Percentiles rank a stretch among this genome's conserved stretches.
Evolutionary conservation across 2,797 vertebrate genomes (phyloP).

Genomic region (Protonibea diacanthus): DNA sequence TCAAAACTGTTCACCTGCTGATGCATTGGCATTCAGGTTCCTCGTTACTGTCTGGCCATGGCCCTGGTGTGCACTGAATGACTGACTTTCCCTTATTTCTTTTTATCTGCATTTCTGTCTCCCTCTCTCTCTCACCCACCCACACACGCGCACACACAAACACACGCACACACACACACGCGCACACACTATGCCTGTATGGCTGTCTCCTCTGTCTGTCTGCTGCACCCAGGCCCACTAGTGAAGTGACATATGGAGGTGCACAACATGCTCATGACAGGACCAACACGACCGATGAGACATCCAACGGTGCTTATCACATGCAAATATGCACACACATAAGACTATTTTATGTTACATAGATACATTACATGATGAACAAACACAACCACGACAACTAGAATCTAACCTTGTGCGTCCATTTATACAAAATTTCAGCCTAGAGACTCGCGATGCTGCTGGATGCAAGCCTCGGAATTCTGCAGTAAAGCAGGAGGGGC

Average conservation of each 20-base stretch:
- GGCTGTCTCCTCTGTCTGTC: conserved; percentile 39
- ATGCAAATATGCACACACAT: conserved; percentile 67
- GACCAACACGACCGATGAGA: conserved; percentile 62
- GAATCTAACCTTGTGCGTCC: conserved; percentile 82
- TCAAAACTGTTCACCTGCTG: conserved; percentile 43
- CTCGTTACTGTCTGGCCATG: conserved; percentile 24
- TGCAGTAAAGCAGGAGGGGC: conserved; percentile 85
- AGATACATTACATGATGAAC: conserved; percentile 64
- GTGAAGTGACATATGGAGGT: conserved; percentile 56
- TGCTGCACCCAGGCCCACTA: conserved; percentile 44
- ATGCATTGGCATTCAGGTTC: conserved; percentile 35
- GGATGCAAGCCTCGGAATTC: conserved; percentile 76
- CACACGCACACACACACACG: not conserved
- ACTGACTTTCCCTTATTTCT: not conserved
- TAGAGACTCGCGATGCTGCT: conserved; percentile 72
- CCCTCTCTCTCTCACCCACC: not conserved
- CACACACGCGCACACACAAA: not conserved
- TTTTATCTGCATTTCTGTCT: conserved; percentile 13
- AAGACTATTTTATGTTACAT: conserved; percentile 47
- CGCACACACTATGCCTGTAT: conserved; percentile 3
- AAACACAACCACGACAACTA: conserved; percentile 78
- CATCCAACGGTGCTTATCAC: conserved; percentile 62
- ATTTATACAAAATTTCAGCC: conserved; percentile 73
- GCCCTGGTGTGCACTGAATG: conserved; percentile 23
- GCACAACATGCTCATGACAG: conserved; percentile 67